Conservation (phyloP, 2,797 vertebrate species). For the Rhinophrynus dorsalis region DNA sequence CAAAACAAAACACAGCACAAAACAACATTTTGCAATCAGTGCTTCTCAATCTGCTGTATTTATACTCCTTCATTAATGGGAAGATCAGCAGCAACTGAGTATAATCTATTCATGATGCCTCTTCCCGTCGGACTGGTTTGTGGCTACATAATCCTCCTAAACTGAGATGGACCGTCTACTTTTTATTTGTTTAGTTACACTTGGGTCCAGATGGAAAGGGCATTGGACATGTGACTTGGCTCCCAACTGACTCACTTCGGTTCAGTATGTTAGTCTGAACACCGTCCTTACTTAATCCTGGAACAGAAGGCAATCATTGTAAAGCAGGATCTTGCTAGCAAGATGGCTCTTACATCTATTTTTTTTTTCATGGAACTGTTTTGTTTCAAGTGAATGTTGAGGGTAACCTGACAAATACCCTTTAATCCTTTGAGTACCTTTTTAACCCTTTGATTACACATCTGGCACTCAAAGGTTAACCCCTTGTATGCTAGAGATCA, state of each 20-base stretch:
- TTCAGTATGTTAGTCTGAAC: background rate
- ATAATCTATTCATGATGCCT: background rate
- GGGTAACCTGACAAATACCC: too few species aligned
- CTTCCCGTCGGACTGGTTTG: constrained; percentile 44
- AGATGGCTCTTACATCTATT: too few species aligned
- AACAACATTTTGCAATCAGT: background rate
- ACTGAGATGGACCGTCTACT: constrained; percentile 15
- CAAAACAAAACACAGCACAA: background rate
- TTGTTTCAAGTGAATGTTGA: too few species aligned
- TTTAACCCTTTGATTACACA: too few species aligned
- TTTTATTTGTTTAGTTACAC: constrained; percentile 32
- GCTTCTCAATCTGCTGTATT: background rate
- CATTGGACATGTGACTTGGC: background rate
- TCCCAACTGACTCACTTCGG: background rate
- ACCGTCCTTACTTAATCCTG: background rate
- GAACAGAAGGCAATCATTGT: background rate
- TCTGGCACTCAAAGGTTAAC: too few species aligned
- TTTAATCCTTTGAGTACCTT: too few species aligned
- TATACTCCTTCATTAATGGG: background rate
- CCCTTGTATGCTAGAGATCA: too few species aligned
- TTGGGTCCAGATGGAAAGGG: constrained; percentile 36
- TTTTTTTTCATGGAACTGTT: too few species aligned
- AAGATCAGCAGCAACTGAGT: constrained; percentile 1
- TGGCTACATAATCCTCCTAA: constrained; percentile 19
- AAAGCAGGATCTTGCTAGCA: background rate